Evolutionary conservation across 2,797 vertebrate genomes (phyloP).

Genomic region (Sebastes hubbsi): DNA sequence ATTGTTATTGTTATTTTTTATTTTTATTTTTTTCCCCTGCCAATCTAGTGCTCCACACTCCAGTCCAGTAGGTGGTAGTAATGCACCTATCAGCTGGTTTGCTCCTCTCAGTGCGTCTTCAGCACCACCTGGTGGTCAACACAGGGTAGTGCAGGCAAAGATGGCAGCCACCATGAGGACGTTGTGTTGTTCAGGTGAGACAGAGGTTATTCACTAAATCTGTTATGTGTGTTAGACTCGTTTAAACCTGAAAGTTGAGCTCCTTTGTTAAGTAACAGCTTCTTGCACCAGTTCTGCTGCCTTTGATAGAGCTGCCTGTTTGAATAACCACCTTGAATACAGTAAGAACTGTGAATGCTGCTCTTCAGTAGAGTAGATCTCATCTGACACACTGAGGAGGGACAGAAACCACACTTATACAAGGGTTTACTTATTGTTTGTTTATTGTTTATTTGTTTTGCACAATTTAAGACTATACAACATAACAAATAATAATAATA

Average conservation of each 20-base stretch:
- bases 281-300: not conserved
- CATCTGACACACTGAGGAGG: not conserved
- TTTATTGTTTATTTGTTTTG: too few species aligned
- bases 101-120: not conserved
- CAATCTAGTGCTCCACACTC: too few species aligned
- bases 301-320: not conserved
- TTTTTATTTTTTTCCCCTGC: too few species aligned
- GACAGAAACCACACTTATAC: not conserved
- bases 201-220: slow-evolving; percentile 36
- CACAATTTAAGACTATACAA: too few species aligned
- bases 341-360: not conserved
- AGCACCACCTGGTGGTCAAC: slow-evolving; percentile 51
- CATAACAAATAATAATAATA: too few species aligned
- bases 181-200: slow-evolving; percentile 76
- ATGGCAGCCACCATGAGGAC: slow-evolving; percentile 81
- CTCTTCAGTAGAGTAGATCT: too few species aligned
- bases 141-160: slow-evolving; percentile 22
- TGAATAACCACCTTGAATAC: not conserved
- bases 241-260: fast-evolving
- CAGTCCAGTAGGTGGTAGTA: too few species aligned
- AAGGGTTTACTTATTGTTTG: too few species aligned
- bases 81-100: too few species aligned
- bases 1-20: too few species aligned
- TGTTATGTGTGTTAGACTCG: fast-evolving
- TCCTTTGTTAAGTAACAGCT: fast-evolving